phyloP scores from a whole-genome alignment of 2,797 vertebrate genomes.

The Sebastolobus altivelis region DNA sequence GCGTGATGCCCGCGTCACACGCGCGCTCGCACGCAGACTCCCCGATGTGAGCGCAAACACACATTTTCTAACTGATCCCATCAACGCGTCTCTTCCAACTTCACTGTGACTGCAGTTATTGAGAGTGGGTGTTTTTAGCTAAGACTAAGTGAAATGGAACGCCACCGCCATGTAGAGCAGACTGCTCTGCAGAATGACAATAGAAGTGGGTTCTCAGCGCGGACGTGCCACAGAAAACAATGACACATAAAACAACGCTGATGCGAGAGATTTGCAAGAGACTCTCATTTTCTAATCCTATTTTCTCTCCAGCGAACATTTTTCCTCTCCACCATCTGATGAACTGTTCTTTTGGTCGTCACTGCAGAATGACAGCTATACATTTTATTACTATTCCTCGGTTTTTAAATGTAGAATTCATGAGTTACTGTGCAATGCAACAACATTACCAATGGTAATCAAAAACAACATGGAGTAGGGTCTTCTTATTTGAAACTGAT shows the following conservation, averaged over 20 bases:
- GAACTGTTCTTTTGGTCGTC: conserved; percentile 15
- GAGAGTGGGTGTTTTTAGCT: conserved; percentile 61
- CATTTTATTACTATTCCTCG: not conserved
- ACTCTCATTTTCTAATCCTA: conserved; percentile 8
- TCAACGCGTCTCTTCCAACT: conserved; percentile 37
- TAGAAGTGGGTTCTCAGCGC: conserved; percentile 52
- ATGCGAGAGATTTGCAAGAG: conserved; percentile 5
- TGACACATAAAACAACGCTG: conserved; percentile 40
- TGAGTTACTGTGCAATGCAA: not conserved
- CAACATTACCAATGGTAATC: not conserved
- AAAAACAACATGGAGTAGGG: not conserved
- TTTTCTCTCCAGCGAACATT: not conserved
- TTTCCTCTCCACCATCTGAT: not conserved
- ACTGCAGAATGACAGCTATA: conserved; percentile 9
- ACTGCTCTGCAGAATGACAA: conserved; percentile 59
- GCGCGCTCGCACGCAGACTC: conserved; percentile 7
- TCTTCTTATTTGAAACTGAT: not conserved
- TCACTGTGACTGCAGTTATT: conserved; percentile 48
- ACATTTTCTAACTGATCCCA: conserved; percentile 53
- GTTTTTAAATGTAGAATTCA: not conserved
- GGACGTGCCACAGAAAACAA: conserved; percentile 49
- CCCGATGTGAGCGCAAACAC: conserved; percentile 30
- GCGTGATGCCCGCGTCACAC: conserved; percentile 34
- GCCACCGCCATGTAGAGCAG: conserved; percentile 41
- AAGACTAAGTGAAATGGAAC: conserved; percentile 66